Evolutionary conservation across 2,797 vertebrate species (phyloP).

Genomic region (Spea hammondii): DNA sequence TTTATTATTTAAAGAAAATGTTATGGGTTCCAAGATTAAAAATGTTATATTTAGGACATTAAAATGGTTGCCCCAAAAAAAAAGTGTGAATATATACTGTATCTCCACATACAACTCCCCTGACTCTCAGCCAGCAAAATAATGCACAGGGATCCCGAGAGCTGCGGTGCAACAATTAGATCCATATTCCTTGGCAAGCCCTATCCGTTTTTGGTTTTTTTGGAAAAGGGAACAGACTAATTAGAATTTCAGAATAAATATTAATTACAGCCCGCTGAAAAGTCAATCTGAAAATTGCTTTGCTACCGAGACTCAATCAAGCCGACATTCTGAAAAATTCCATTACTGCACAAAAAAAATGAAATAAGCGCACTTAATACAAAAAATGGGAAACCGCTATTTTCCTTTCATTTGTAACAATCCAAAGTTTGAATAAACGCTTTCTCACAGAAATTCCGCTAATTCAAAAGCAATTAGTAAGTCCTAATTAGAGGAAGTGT

Average conservation of each 20-base stretch:
- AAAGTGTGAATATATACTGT: too few relatives aligned
- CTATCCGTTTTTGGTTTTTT: background rate
- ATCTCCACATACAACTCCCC: too few relatives aligned
- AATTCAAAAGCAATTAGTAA: slow-evolving; percentile 49
- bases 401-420: slow-evolving; percentile 36
- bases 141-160: too few relatives aligned
- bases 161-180: too few relatives aligned
- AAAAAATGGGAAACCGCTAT: slow-evolving; percentile 37
- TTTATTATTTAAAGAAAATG: too few relatives aligned
- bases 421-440: slow-evolving; percentile 28
- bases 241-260: slow-evolving; percentile 24
- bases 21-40: too few relatives aligned
- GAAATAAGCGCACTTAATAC: slow-evolving; percentile 1
- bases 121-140: too few relatives aligned
- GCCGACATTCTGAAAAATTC: slow-evolving; percentile 25
- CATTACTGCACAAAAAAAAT: slow-evolving; percentile 20
- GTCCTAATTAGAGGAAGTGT: slow-evolving; percentile 31
- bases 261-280: slow-evolving; percentile 40
- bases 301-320: slow-evolving; percentile 25
- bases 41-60: too few relatives aligned
- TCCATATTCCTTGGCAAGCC: too few relatives aligned
- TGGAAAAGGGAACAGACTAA: background rate
- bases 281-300: slow-evolving; percentile 41
- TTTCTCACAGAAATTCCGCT: slow-evolving; percentile 15
- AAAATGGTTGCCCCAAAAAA: too few relatives aligned